Evolutionary conservation across 2,113 vertebrate species (phyloP), one percentile per base, ranked within the genome.

Genomic region (Chaetops frenatus): DNA sequence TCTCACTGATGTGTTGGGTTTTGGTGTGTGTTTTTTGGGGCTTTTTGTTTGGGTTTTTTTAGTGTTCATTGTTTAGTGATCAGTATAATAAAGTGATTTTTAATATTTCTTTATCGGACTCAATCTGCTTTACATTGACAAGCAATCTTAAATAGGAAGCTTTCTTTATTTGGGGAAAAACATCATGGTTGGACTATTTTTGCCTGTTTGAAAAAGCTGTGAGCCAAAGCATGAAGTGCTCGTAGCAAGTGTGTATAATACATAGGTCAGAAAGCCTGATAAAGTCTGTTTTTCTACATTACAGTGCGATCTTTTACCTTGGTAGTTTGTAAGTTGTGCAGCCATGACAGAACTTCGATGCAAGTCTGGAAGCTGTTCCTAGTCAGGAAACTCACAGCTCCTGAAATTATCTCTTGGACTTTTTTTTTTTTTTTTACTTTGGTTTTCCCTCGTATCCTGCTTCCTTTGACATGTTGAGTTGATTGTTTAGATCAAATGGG

Each of bases 201-300:
- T 87, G 48, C 28, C 12, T 77, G 5, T 10, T 51, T 47, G 58
- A 18, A 83, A 80, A 70, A 88, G 33, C 54, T 73, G 29, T 77
- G 48, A 77, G 36, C 7, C 29, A 76, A 79, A 86, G n/a, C 36
- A 29, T 38, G 62, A 82, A 54, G 29, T 50, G 47, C n/a, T 72
- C 0, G 0, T 61, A n/a, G 45, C 8, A 33, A 36, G 2, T 0
- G 0, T 50, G 10, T n/a, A 10, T 47, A 72, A 62, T 24, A n/a
- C 11, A 1, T 8, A 16, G 28, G n/a, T 76, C 14, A 27, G 44
- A 86, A 85, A 72, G 12, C 24, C 53, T 57, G 50, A 38, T 53
- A 14, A 62, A 58, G 50, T 60, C 48, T 38, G 48, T 0, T 62
- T 80, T 88, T 31, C 67, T 79, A 3, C 0, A 0, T 76, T 60